Evolutionary conservation across 2,113 vertebrate genomes (phyloP), one percentile per base, ranked within the genome.

Genomic region (western clawed frog (Xenopus tropicalis)): DNA sequence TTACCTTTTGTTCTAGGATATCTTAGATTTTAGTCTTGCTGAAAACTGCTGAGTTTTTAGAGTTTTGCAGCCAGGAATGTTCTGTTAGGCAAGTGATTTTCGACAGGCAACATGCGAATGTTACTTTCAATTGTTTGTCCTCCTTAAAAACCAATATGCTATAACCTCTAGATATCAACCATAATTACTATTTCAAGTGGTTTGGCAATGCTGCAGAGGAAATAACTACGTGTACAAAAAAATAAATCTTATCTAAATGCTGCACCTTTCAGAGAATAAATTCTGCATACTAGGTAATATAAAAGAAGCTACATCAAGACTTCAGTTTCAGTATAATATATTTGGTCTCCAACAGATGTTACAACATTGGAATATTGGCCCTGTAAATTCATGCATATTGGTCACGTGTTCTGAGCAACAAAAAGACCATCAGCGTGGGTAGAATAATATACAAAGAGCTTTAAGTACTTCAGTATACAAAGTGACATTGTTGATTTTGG

Each of bases 161-260:
- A 62, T 66, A 73, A 66, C 71, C 63, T 62, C 63, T 58, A 66
- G 62, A 66, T 66, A 73, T 66, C 51, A 66, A 73, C 52, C 29
- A 9, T 58, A 58, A 46, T 62, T 58, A 73, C 58, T 73, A 66
- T 73, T 42, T 73, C 52, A 73, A 73, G 71, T 66, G 62, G 29
- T 37, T 58, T 66, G 24, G 71, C 63, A 58, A 66, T 66, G 52
- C 62, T 73, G 52, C 14, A 57, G 29, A 66, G 71, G 66, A 73
- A 73, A 73, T 66, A 73, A 66, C 71, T 37, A 66, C 62, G 66
- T 73, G 66, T 73, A 43, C 63, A 73, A 37, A 73, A 73, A 71
- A 73, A 73, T 73, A 66, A 66, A 66, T 66, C 71, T 59, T 66
- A 73, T 73, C 71, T 73, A 66, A 73, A 73, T 73, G 43, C 71